Base-by-base conservation (phyloP, 2,113 vertebrate species). In the Laticauda laticaudata region DNA sequence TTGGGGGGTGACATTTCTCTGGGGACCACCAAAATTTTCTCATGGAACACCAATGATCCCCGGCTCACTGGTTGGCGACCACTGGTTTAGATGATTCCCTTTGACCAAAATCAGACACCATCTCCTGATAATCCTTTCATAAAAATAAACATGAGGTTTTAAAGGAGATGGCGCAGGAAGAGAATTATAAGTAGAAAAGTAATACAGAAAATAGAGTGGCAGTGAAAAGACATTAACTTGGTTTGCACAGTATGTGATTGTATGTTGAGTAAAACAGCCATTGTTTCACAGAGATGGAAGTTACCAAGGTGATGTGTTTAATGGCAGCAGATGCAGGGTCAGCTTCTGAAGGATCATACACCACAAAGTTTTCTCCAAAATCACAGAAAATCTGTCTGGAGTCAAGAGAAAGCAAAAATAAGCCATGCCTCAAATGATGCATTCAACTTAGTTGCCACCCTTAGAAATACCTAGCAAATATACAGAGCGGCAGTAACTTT, bases 341-440 rank as follows among this genome's bases (percentile, higher is more conserved):
- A 9, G 96, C 98, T 91, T 98, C 98, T 24, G 97, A 95, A 0
- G 87, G 94, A 90, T 99, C 98, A 1, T 96, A 92, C 51, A 98
- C 94, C 0, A 95, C 90, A 88, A 99, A 99, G 4, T 1, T 18
- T 55, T 98, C 94, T 11, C 99, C 99, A 0, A 99, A 99, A 95
- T 99, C 99, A 95, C 99, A 99, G 96, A 99, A 99, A 34, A 99
- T 39, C 95, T 99, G 99, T 86, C 99, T 99, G 94, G 88, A 95
- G 94, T 69, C 7, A 39, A 20, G 24, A 89, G 0, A 14, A 0
- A 29, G 12, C 54, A 48, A 87, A 64, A 69, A 53, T 85, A 81
- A 86, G 90, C 23, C 1, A 43, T 61, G 34, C 55, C 29, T 34
- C n/a, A 23, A 26, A 59, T 6, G 26, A n/a, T 86, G 24, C 75